phyloP scores from a whole-genome alignment of 2,797 vertebrate genomes.

The Poeciliopsis turneri region DNA sequence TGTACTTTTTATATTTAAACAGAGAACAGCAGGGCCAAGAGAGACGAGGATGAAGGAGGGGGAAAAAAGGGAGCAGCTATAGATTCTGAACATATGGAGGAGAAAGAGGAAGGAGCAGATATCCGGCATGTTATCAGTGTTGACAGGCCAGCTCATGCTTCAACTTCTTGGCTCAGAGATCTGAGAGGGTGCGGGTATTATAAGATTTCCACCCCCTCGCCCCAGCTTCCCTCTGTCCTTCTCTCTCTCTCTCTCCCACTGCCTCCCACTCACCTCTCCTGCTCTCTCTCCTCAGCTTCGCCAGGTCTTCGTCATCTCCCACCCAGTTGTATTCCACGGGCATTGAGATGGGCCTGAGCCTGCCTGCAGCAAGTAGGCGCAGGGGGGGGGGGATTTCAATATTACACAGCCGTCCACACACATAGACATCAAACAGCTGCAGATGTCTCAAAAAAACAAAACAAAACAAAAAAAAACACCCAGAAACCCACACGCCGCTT shows the following conservation, averaged over 20 bases:
- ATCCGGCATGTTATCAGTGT: constrained; percentile 71
- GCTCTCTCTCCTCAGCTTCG: constrained; percentile 96
- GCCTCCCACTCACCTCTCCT: constrained; percentile 86
- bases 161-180: constrained; percentile 66
- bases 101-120: constrained; percentile 59
- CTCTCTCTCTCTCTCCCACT: constrained; percentile 68
- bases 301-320: constrained; percentile 96
- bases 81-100: constrained; percentile 63
- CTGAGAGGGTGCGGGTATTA: constrained; percentile 74
- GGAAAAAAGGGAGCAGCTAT: constrained; percentile 23
- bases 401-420: constrained; percentile 43
- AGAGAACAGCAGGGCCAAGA: constrained; percentile 46
- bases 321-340: constrained; percentile 99
- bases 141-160: constrained; percentile 74
- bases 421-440: constrained; percentile 31
- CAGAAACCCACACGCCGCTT: constrained; percentile 38
- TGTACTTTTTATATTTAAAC: constrained; percentile 70
- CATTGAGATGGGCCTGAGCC: constrained; percentile 99
- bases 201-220: constrained; percentile 77
- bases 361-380: constrained; percentile 82
- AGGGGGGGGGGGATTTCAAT: constrained; percentile 40
- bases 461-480: neutral
- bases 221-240: constrained; percentile 82
- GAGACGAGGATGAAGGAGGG: constrained; percentile 28
- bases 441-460: constrained; percentile 26